phyloP scores from a whole-genome alignment of 2,888 invertebrate species.

The Eupithecia insigniata region DNA sequence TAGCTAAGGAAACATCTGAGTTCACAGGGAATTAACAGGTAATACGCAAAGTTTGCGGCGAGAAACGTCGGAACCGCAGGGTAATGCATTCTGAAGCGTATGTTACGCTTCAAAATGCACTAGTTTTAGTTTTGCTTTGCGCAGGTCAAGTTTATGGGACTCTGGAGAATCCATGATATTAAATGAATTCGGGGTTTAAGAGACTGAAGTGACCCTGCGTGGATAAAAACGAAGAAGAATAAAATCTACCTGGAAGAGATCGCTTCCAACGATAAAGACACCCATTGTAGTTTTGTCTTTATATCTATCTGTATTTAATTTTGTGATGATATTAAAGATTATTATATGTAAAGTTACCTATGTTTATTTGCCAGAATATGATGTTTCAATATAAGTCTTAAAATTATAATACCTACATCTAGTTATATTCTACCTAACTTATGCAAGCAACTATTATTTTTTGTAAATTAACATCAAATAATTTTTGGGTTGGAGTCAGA shows the following conservation, averaged over 20 bases:
- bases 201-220: background rate
- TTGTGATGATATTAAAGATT: background rate
- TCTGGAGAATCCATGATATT: background rate
- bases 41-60: conserved; percentile 21
- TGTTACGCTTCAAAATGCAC: too few relatives aligned
- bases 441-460: too few relatives aligned
- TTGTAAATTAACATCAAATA: background rate
- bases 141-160: background rate
- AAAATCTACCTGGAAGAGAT: background rate
- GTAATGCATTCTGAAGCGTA: conserved; percentile 6
- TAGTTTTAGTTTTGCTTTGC: conserved; percentile 15
- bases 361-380: too few relatives aligned
- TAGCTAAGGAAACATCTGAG: conserved; percentile 57
- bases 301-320: background rate
- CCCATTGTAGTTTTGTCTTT: background rate
- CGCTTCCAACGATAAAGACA: background rate
- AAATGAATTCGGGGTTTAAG: background rate
- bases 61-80: conserved; percentile 29
- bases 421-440: too few relatives aligned
- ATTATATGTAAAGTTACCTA: too few relatives aligned
- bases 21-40: conserved; percentile 25
- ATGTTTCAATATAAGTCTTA: too few relatives aligned
- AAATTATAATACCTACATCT: too few relatives aligned
- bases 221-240: too few relatives aligned
- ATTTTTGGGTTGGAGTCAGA: background rate